Percentiles rank a stretch among this genome's conserved stretches.
These are phyloP conservation scores for Anoplius nigerrimus DNA, from an alignment of 2,888 invertebrate genomes.

Conservation along the genomic window DNA sequence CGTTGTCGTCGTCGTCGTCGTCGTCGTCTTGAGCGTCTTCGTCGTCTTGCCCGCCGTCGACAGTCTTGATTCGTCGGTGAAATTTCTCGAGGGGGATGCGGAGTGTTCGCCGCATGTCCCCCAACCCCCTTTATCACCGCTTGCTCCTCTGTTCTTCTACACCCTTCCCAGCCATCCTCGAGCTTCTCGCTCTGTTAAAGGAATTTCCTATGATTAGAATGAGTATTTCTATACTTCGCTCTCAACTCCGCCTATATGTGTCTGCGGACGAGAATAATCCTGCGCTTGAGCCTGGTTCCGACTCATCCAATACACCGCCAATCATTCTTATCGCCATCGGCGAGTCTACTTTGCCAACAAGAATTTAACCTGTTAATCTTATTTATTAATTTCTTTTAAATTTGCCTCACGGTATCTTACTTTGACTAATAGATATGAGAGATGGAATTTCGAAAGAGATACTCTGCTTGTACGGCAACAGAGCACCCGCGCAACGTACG, in stretches of 20 bases:
- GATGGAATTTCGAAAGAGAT: slow-evolving; percentile 4
- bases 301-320: background rate
- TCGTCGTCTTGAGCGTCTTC: slow-evolving; percentile 32
- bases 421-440: slow-evolving; percentile 4
- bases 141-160: slow-evolving; percentile 8
- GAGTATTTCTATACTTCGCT: slow-evolving; percentile 69
- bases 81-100: slow-evolving; percentile 41
- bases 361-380: too few species aligned
- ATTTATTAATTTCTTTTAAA: background rate
- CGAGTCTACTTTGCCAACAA: too few species aligned
- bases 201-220: slow-evolving; percentile 74
- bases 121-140: slow-evolving; percentile 25
- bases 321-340: too few species aligned
- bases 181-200: slow-evolving; percentile 61
- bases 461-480: too few species aligned
- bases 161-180: slow-evolving; percentile 12
- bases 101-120: slow-evolving; percentile 17
- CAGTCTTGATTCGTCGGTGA: slow-evolving; percentile 57
- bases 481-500: too few species aligned
- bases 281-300: too few species aligned
- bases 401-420: background rate
- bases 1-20: slow-evolving; percentile 17
- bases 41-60: slow-evolving; percentile 49
- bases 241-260: slow-evolving; percentile 56
- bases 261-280: slow-evolving; percentile 61